phyloP scores from a whole-genome alignment of 2,113 vertebrate species.

The Trichomycterus rosablanca region DNA sequence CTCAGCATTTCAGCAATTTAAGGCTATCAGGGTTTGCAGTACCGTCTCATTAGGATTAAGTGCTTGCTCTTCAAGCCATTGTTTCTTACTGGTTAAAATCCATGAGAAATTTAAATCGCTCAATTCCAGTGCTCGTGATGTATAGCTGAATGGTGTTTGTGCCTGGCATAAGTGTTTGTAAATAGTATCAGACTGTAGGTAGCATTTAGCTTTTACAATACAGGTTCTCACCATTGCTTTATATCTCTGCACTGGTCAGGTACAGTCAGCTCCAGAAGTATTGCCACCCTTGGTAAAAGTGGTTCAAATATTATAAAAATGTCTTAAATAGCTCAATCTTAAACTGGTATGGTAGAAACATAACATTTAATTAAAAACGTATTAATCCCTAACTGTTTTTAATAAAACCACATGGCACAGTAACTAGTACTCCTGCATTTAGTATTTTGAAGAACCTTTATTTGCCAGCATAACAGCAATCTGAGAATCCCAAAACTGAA shows the following conservation, averaged over 20 bases:
- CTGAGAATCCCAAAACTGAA: too few species aligned
- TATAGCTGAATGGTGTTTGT: constrained; percentile 42
- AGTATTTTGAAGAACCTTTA: too few species aligned
- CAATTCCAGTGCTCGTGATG: constrained; percentile 38
- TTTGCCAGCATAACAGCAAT: too few species aligned
- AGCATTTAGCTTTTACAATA: constrained; percentile 5
- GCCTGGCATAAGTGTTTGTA: constrained; percentile 8
- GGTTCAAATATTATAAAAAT: too few species aligned
- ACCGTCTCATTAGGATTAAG: constrained; percentile 31
- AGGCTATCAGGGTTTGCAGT: constrained; percentile 38
- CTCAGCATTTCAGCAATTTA: constrained; percentile 28
- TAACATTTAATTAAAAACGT: too few species aligned
- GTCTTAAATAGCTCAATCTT: too few species aligned
- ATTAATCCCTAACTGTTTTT: too few species aligned
- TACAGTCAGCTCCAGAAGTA: too few species aligned
- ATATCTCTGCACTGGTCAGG: constrained; percentile 46
- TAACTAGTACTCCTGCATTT: too few species aligned
- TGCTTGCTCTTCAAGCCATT: constrained; percentile 43
- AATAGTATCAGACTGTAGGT: constrained; percentile 9
- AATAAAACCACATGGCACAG: too few species aligned
- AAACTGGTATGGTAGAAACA: too few species aligned
- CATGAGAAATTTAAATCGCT: constrained; percentile 45
- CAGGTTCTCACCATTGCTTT: constrained; percentile 44
- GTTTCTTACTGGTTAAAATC: constrained; percentile 47
- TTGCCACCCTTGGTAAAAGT: too few species aligned